Evolutionary conservation across 2,888 invertebrate genomes (phyloP), one percentile per base, ranked within the genome.

Genomic region (Drosophila lacicola): DNA sequence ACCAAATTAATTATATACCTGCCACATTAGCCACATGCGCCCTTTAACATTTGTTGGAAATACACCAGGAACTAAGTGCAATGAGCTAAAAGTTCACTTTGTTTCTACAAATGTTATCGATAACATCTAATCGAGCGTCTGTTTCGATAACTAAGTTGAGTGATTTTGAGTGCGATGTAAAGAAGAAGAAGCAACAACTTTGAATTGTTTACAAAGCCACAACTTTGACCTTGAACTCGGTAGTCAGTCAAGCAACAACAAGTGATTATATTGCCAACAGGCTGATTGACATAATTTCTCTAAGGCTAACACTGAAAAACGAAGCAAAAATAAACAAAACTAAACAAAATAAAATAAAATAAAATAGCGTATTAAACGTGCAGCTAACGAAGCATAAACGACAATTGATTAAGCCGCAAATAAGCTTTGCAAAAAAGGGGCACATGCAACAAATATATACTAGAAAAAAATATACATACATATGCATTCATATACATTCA

Each of bases 321-420:
- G 39, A 70, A 64, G 49, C 51, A 56, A 65, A 70, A 63, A 51
- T 47, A 34, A 36, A 37, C 19, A 21, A 37, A 60, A 9, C 33
- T 50, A 66, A 21, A n/a, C 17, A 64, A 39, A 50, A 17, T 33
- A 51, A 58, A 21, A 39, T 5, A 42, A 67, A 68, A 67, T 51
- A 49, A 54, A 60, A 66, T 41, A 47, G 29, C 51, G 53, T 46
- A 57, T 47, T 60, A 78, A 81, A 80, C 68, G 82, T 87, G 82
- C 84, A 78, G 64, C 55, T 78, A 88, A 77, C 82, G 74, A 83
- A 85, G 82, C 87, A 73, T 70, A 87, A 74, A 84, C 57, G 63
- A 64, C 81, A 72, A 81, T 78, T 84, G 84, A 81, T 82, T 84
- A 85, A 70, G 55, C 60, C 47, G 66, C 65, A 68, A 82, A 70